These are phyloP conservation scores for Neogobius melanostomus DNA, from an alignment of 2,113 vertebrate species.

Conservation along the genomic window DNA sequence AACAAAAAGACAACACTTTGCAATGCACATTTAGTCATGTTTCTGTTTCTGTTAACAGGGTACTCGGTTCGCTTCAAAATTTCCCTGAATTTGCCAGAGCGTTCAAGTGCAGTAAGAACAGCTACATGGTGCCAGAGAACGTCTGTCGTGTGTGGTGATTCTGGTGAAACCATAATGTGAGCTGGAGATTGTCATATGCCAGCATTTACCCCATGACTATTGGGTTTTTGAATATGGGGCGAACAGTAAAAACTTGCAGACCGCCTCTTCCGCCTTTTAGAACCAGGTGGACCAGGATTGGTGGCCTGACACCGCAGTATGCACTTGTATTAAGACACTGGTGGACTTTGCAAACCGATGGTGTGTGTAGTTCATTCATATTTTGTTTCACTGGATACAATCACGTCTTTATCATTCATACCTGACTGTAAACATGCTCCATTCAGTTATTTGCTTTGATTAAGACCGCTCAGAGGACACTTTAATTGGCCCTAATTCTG, in stretches of 20 bases:
- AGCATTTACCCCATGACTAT: conserved; percentile 49
- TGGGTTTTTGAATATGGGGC: conserved; percentile 35
- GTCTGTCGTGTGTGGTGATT: conserved; percentile 91
- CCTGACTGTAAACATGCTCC: conserved; percentile 34
- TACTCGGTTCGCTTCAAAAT: conserved; percentile 92
- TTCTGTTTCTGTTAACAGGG: conserved; percentile 72
- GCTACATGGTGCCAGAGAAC: conserved; percentile 85
- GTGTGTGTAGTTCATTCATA: conserved; percentile 57
- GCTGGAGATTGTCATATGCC: conserved; percentile 12
- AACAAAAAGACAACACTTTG: too few species aligned
- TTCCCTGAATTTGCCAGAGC: conserved; percentile 91
- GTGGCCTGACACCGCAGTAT: conserved; percentile 54
- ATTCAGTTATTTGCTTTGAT: conserved; percentile 10
- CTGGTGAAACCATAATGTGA: conserved; percentile 17
- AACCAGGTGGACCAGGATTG: conserved; percentile 54
- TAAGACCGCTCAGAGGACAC: neutral
- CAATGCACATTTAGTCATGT: neutral
- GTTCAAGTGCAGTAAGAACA: conserved; percentile 81
- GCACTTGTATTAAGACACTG: conserved; percentile 51
- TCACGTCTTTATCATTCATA: conserved; percentile 29
- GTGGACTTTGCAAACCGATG: conserved; percentile 38
- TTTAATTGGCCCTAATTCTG: neutral
- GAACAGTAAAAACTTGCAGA: conserved; percentile 33
- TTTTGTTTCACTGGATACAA: conserved; percentile 53
- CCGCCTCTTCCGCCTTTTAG: conserved; percentile 36